phyloP scores from a whole-genome alignment of 2,113 vertebrate species.

The Mesocricetus auratus region DNA sequence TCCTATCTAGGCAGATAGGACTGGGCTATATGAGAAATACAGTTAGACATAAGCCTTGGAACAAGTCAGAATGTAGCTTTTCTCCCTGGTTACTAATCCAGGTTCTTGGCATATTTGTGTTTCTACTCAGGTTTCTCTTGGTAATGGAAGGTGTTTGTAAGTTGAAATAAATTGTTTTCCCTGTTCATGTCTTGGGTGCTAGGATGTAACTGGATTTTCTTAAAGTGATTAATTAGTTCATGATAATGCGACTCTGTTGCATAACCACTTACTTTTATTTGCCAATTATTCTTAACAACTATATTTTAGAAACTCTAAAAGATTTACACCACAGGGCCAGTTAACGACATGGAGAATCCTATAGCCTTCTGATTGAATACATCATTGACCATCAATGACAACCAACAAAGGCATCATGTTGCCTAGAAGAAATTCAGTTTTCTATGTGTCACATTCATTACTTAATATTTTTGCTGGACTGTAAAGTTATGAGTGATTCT shows the following conservation, averaged over 20 bases:
- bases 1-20: background rate
- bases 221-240: conserved; percentile 34
- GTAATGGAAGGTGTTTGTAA: background rate
- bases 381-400: background rate
- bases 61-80: background rate
- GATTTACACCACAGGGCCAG: background rate
- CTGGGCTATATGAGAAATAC: background rate
- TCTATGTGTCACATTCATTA: background rate
- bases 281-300: background rate
- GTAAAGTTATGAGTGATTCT: background rate
- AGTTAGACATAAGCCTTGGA: background rate
- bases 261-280: conserved; percentile 31
- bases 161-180: background rate
- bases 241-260: background rate
- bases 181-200: background rate
- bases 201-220: background rate
- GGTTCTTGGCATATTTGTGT: background rate
- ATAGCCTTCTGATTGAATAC: background rate
- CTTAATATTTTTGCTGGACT: conserved; percentile 26
- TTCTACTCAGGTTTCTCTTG: background rate
- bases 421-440: background rate
- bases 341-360: background rate
- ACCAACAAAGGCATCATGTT: background rate
- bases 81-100: background rate
- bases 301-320: conserved; percentile 35